Evolutionary conservation across 2,888 invertebrate species (phyloP), one percentile per base, ranked within the genome.

Genomic region (Luperina nickerlii): DNA sequence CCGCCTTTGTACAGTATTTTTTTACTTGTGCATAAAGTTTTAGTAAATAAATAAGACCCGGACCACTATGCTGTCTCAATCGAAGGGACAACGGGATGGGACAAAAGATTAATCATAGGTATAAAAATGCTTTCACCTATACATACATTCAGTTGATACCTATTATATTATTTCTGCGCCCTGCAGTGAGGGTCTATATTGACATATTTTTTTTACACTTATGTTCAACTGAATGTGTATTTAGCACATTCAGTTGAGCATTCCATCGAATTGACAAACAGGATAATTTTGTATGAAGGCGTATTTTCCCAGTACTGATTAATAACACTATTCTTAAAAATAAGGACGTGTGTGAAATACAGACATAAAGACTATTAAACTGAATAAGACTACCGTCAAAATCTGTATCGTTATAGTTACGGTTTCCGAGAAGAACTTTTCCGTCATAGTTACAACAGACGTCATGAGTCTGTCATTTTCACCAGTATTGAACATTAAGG

Each of bases 271-370:
- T 57, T 62, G 18, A 63, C 63, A 65, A 84, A 79, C 73, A 84
- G 82, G 82, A 84, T 60, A 80, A 81, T 45, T 48, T 27, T 68
- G n/a, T 63, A 65, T 60, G 62, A 51, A 66, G 54, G 20, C 27
- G 57, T 76, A 63, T 81, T 76, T 84, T 67, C 76, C 66, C 67
- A 57, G 70, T 76, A 85, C 13, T 51, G 48, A 70, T 71, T 38
- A 54, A 63, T 71, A 54, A n/a, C 24, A 74, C 9, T 4, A 45
- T 48, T 57, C 48, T 76, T 72, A 60, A 71, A 84, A 69, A 73
- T 54, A 48, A 18, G 54, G 75, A 74, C 51, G 42, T 51, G 24
- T 32, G 15, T 57, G 11, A 60, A 71, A 27, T 15, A 60, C 15
- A 48, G 13, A 48, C 13, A 15, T 3, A 5, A 15, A 48, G 48